Percentiles rank a stretch among this genome's conserved stretches.
phyloP scores from a whole-genome alignment of 2,888 invertebrate species.

The Bellardia bayeri region DNA sequence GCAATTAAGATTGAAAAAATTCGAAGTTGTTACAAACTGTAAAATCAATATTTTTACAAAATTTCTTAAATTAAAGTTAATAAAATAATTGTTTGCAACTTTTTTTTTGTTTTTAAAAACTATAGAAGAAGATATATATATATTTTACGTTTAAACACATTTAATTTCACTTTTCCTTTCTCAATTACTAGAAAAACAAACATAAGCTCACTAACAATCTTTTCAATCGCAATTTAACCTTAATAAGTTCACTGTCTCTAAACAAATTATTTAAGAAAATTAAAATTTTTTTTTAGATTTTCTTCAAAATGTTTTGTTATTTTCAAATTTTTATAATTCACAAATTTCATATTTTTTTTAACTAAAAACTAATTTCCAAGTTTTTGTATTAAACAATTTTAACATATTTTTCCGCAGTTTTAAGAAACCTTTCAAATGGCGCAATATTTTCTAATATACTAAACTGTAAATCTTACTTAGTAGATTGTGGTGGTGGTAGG shows the following conservation, averaged over 20 bases:
- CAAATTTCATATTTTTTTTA: neutral
- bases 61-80: too few relatives aligned
- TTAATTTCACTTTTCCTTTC: neutral
- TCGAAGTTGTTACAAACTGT: neutral
- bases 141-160: neutral
- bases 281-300: neutral
- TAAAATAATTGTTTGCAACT: too few relatives aligned
- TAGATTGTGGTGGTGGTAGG: conserved; percentile 17
- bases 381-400: too few relatives aligned
- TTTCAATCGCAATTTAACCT: neutral
- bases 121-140: too few relatives aligned
- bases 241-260: neutral
- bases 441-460: conserved; percentile 70
- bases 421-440: conserved; percentile 74
- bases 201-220: neutral
- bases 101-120: neutral
- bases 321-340: too few relatives aligned
- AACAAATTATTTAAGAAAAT: neutral
- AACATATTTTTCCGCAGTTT: conserved; percentile 17
- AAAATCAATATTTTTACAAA: too few relatives aligned
- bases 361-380: too few relatives aligned
- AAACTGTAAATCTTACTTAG: conserved; percentile 59
- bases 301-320: neutral
- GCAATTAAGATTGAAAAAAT: neutral
- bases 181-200: neutral